These are phyloP conservation scores for Aurelia aurita DNA, from an alignment of 30 jellyfish, hydroid and myxozoan genomes.

Conservation along the genomic window DNA sequence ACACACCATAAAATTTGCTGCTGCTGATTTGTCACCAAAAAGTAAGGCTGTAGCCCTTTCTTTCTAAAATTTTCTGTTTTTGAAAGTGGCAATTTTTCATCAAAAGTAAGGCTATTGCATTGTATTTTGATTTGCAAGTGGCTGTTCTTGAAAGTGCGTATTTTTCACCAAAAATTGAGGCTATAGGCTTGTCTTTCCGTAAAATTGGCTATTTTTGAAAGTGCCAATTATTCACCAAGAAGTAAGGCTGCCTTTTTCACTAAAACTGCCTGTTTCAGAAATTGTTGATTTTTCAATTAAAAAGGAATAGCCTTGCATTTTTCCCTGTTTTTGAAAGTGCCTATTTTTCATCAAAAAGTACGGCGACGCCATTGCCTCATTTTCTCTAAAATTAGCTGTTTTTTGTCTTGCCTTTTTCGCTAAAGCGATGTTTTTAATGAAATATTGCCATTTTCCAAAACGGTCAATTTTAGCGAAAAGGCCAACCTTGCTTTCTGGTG, in stretches of 20 bases:
- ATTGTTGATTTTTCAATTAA: not conserved
- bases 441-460: too few relatives aligned
- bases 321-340: not conserved
- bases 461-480: too few relatives aligned
- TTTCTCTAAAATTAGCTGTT: not conserved
- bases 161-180: not conserved
- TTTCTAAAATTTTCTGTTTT: not conserved
- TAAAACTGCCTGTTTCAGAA: not conserved
- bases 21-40: too few relatives aligned
- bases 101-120: not conserved
- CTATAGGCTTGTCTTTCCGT: not conserved
- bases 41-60: too few relatives aligned
- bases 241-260: not conserved
- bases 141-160: not conserved
- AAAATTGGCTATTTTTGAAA: not conserved
- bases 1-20: too few relatives aligned
- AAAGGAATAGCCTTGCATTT: not conserved
- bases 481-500: not conserved
- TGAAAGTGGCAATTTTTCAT: not conserved
- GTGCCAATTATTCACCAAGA: not conserved
- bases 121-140: not conserved
- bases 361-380: not conserved
- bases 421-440: not conserved
- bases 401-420: too few relatives aligned
- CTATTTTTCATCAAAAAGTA: not conserved